Conservation (phyloP, 2,888 invertebrate species). For the Drosophila leonis region DNA sequence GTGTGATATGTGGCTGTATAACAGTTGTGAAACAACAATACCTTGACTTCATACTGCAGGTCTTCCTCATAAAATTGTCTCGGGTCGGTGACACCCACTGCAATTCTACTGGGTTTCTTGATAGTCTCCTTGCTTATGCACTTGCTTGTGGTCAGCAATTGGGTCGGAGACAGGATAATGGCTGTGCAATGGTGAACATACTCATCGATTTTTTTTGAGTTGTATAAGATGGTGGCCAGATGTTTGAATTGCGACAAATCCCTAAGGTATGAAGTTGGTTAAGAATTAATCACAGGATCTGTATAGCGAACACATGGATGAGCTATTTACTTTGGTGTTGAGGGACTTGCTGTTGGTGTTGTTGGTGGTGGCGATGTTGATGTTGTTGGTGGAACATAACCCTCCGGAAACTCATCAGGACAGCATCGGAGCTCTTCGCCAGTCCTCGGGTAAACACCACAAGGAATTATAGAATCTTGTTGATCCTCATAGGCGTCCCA, state of each 20-base stretch:
- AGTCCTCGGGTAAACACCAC: background rate
- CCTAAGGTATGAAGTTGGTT: background rate
- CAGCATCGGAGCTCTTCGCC: constrained; percentile 19
- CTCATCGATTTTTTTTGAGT: background rate
- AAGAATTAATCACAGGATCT: background rate
- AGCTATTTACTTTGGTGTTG: background rate
- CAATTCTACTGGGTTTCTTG: background rate
- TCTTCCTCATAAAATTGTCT: fast-evolving
- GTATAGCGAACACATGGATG: no score
- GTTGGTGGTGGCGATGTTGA: background rate
- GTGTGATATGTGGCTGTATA: no score
- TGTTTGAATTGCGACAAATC: background rate
- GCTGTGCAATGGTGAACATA: constrained; percentile 33
- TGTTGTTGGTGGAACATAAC: background rate
- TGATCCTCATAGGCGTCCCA: background rate
- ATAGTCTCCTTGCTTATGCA: constrained; percentile 7
- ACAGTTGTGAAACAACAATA: background rate
- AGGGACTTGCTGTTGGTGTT: background rate
- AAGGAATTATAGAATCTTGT: background rate
- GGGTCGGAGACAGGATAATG: constrained; percentile 12
- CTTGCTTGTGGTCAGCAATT: constrained; percentile 18
- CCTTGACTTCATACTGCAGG: background rate
- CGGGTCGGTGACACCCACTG: background rate
- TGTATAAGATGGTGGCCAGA: constrained; percentile 9
- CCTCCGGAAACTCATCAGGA: constrained; percentile 5